phyloP scores from a whole-genome alignment of 2,113 vertebrate genomes.

The Mobula hypostoma region DNA sequence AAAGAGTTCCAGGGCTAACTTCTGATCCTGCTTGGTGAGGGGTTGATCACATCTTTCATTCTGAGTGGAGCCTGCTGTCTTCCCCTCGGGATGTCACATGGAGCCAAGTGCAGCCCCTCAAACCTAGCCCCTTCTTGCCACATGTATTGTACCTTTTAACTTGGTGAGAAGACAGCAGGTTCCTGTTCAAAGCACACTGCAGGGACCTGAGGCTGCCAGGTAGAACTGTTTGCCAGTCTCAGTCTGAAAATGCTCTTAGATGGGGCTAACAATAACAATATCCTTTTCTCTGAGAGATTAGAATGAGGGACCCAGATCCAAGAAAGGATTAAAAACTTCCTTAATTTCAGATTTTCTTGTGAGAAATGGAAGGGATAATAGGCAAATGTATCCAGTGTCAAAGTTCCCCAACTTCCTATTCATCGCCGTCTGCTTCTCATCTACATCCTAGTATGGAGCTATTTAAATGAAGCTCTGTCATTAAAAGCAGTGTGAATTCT shows the following conservation, averaged over 20 bases:
- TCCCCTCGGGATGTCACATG: too few species aligned
- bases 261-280: background rate
- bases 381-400: too few species aligned
- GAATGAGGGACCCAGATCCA: background rate
- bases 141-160: background rate
- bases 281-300: background rate
- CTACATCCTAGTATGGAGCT: too few species aligned
- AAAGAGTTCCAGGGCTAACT: background rate
- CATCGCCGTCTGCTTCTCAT: too few species aligned
- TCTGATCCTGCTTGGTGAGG: background rate
- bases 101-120: background rate
- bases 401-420: too few species aligned
- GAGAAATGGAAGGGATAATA: background rate
- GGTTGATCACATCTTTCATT: background rate
- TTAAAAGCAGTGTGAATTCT: too few species aligned
- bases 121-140: background rate
- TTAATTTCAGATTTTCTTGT: background rate
- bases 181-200: background rate
- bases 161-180: background rate
- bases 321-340: background rate
- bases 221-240: background rate
- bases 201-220: background rate
- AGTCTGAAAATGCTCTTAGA: background rate
- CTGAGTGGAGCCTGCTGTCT: too few species aligned
- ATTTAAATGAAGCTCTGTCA: too few species aligned